A percentile compares a stretch with the other conserved stretches of the same genome.
These are phyloP conservation scores for Tholera decimalis DNA, from an alignment of 2,888 invertebrate genomes.

Conservation along the genomic window DNA sequence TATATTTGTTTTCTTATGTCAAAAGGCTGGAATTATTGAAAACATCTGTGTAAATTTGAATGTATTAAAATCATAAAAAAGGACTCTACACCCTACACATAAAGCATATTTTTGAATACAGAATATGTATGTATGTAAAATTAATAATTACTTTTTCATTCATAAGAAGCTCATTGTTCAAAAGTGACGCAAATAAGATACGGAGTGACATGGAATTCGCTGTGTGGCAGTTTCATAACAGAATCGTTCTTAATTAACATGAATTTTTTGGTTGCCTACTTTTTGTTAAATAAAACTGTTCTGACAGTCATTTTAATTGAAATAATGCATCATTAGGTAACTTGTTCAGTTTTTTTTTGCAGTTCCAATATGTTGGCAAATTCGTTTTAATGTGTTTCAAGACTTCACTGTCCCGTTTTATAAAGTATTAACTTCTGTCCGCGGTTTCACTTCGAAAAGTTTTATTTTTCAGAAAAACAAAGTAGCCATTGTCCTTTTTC, in stretches of 20 bases:
- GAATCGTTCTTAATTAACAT: conserved; percentile 27
- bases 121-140: not conserved
- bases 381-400: not conserved
- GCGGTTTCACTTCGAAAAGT: too few species aligned
- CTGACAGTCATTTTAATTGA: conserved; percentile 26
- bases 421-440: not conserved
- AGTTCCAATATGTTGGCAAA: not conserved
- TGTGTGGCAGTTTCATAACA: conserved; percentile 49
- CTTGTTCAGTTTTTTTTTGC: not conserved
- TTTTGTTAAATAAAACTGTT: conserved; percentile 6
- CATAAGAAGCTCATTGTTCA: conserved; percentile 50
- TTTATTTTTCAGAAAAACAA: too few species aligned
- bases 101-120: conserved; percentile 24
- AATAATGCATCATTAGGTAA: conserved; percentile 22
- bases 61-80: conserved; percentile 32
- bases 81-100: conserved; percentile 7
- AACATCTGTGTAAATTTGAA: conserved; percentile 80
- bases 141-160: conserved; percentile 50
- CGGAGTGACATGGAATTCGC: conserved; percentile 42
- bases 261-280: conserved; percentile 18
- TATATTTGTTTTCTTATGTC: conserved; percentile 73
- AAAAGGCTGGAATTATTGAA: conserved; percentile 69
- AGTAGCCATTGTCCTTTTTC: too few species aligned
- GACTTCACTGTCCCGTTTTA: not conserved
- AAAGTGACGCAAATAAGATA: conserved; percentile 54